Percentiles rank a stretch among this genome's conserved stretches.
Conservation (phyloP, 2,888 invertebrate genomes). For the Hyposoter didymator region DNA sequence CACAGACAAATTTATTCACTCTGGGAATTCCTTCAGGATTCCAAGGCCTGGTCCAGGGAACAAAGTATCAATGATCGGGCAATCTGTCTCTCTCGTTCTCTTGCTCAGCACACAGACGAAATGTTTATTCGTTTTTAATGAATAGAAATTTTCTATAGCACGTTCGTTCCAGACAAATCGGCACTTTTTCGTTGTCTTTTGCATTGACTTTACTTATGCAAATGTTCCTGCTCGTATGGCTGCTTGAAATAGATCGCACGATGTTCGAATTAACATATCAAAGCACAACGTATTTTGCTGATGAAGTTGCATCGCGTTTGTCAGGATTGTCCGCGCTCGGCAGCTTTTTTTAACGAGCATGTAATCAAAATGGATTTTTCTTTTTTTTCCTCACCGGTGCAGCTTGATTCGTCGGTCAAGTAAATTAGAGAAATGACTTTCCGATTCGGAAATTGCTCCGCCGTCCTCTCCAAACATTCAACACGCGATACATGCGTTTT, state of each 20-base stretch:
- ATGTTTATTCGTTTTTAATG: not conserved
- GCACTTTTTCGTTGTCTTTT: conserved; percentile 25
- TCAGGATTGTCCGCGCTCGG: conserved; percentile 31
- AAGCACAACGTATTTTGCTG: conserved; percentile 35
- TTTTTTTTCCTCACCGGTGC: conserved; percentile 31
- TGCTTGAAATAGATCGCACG: conserved; percentile 31
- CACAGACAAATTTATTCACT: no score
- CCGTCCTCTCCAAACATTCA: not conserved
- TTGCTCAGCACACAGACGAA: not conserved
- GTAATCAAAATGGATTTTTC: conserved; percentile 10
- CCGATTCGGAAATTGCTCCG: not conserved
- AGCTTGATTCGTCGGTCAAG: conserved; percentile 15
- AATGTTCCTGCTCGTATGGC: conserved; percentile 10
- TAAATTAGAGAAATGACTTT: conserved; percentile 54
- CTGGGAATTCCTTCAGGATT: no score
- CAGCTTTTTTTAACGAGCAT: conserved; percentile 17
- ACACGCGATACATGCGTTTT: not conserved
- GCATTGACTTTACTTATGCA: conserved; percentile 2
- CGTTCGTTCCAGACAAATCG: conserved; percentile 36
- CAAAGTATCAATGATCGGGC: no score
- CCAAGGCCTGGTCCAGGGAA: no score
- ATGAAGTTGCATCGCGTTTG: conserved; percentile 65
- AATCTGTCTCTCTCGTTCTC: no score
- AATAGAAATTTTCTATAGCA: not conserved
- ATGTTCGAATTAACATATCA: conserved; percentile 25